These are phyloP conservation scores for Saxidomus purpurata DNA, from an alignment of 1,140 invertebrate genomes.

Conservation along the genomic window DNA sequence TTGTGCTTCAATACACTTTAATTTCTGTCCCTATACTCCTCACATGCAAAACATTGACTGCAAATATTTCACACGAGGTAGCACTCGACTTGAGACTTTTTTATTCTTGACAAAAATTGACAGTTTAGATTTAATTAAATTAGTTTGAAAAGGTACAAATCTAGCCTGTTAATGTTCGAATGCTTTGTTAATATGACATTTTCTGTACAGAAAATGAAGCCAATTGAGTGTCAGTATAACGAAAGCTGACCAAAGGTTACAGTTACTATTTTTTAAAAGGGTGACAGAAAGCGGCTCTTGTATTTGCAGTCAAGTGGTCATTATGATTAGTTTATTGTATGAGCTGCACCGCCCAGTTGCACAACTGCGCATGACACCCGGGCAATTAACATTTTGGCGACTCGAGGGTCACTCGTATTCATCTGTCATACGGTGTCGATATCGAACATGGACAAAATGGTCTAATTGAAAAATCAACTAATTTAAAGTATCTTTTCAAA, in stretches of 20 bases:
- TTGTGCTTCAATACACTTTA: no score
- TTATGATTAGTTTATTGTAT: constrained; percentile 31
- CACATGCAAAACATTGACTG: no score
- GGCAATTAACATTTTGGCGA: constrained; percentile 51
- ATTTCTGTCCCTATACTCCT: no score
- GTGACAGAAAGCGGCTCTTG: constrained; percentile 6
- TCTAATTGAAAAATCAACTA: constrained; percentile 60
- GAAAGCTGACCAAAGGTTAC: constrained; percentile 1
- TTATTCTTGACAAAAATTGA: constrained; percentile 25
- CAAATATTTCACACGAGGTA: not conserved
- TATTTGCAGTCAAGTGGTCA: constrained; percentile 37
- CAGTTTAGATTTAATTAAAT: constrained; percentile 52
- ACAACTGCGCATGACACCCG: constrained; percentile 61
- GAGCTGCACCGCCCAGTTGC: constrained; percentile 35
- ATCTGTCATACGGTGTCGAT: constrained; percentile 46
- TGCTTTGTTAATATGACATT: constrained; percentile 50
- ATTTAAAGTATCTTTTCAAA: constrained; percentile 22
- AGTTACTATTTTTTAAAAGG: constrained; percentile 35
- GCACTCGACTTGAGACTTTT: not conserved
- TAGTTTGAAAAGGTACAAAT: constrained; percentile 27
- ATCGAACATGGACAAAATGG: constrained; percentile 30
- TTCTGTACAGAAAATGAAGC: constrained; percentile 52
- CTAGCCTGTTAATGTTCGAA: not conserved
- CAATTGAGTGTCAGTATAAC: not conserved
- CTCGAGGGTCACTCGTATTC: constrained; percentile 40